Conservation (phyloP, 2,113 vertebrate species). For the Oreocharis arfaki region DNA sequence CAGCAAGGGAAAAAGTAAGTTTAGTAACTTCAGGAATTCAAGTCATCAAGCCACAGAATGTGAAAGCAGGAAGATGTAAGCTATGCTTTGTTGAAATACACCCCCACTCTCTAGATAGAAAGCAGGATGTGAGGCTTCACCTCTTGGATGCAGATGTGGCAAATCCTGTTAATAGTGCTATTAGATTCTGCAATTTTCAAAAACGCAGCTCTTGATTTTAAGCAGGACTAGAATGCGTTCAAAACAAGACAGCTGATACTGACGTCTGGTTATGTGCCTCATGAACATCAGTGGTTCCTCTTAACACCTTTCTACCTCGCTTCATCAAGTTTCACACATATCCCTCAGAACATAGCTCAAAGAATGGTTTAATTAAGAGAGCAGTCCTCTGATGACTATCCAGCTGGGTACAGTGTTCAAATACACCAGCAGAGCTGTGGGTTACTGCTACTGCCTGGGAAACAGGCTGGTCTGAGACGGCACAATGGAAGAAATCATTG, state of each 20-base stretch:
- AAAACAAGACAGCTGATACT: not conserved
- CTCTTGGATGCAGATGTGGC: not conserved
- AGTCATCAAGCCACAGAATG: not conserved
- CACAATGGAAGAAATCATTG: not conserved
- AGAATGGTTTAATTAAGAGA: not conserved
- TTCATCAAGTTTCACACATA: not conserved
- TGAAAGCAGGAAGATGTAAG: not conserved
- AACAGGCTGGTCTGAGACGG: not conserved
- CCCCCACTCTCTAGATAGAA: not conserved
- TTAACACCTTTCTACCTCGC: not conserved
- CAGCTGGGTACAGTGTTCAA: not conserved
- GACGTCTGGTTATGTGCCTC: not conserved
- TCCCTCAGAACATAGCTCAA: not conserved
- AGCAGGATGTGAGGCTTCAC: not conserved
- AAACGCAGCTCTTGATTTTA: not conserved
- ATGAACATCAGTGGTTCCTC: not conserved
- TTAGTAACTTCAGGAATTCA: not conserved
- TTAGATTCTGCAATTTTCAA: not conserved
- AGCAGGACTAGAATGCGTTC: not conserved
- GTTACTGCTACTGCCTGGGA: not conserved
- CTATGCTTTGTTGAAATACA: not conserved
- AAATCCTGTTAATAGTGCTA: not conserved
- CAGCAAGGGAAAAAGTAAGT: not conserved
- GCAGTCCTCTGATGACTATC: not conserved
- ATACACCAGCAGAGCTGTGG: not conserved